Conservation (phyloP, 2,113 vertebrate species). For the Rhadina sibilatrix region DNA sequence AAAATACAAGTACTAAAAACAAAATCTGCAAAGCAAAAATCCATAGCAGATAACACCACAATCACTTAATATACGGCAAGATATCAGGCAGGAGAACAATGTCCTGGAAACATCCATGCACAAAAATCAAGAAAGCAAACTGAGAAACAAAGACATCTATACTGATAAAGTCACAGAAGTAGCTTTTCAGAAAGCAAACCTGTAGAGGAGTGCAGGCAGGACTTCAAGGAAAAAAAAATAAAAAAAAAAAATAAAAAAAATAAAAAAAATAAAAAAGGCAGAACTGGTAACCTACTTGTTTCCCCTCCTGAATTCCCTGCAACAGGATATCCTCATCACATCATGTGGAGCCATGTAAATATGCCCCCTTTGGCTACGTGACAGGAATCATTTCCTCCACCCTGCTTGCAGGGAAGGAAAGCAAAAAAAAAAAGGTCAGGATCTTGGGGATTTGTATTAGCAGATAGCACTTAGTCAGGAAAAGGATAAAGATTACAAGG, state of each 20-base stretch:
- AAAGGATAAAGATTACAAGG: slow-evolving; percentile 42
- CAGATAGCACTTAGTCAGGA: slow-evolving; percentile 41
- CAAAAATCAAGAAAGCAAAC: slow-evolving; percentile 2
- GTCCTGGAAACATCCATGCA: not conserved
- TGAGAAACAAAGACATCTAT: not conserved
- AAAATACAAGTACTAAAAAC: not conserved
- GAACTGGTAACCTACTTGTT: slow-evolving; percentile 9
- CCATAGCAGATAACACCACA: not conserved
- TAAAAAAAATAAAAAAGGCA: not conserved
- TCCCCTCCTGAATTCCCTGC: slow-evolving; percentile 38
- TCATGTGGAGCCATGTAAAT: slow-evolving; percentile 53
- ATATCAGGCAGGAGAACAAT: not conserved
- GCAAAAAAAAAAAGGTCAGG: slow-evolving; percentile 47
- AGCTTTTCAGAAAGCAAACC: slow-evolving; percentile 43
- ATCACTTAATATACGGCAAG: not conserved
- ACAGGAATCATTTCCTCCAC: slow-evolving; percentile 68
- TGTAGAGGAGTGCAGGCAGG: not conserved
- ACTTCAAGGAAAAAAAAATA: not conserved
- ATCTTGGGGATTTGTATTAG: slow-evolving; percentile 48
- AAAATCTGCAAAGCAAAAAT: slow-evolving; percentile 46
- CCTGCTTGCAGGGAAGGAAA: slow-evolving; percentile 41
- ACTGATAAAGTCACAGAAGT: not conserved
- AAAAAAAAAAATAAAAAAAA: not conserved
- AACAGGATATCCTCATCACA: slow-evolving; percentile 71
- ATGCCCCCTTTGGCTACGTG: slow-evolving; percentile 57